Evolutionary conservation across 2,888 invertebrate genomes (phyloP), one percentile per base, ranked within the genome.

Genomic region (Platerodrilus igneus): DNA sequence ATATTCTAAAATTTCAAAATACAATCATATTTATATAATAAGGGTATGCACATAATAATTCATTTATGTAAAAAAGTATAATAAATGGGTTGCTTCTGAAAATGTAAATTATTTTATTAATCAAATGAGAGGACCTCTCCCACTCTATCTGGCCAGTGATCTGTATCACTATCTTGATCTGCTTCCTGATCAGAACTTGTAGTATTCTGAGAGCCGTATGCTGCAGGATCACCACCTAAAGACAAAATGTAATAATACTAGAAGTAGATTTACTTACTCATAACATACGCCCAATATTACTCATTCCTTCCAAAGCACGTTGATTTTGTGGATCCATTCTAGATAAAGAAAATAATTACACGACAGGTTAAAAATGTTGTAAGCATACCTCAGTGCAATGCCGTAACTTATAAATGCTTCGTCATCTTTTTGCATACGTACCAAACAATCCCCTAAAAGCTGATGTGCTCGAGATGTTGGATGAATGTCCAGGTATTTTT

Each of bases 391-490:
- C 14, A 83, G 64, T 2, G 83, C 81, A 48, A 76, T 73, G 32
- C 73, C 76, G 60, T 79, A 84, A 58, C 83, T 81, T 50, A 81
- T 76, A 37, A 82, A 70, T 14, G 84, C 83, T 53, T 81, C 81
- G 32, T 80, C 79, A 41, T 79, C 77, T 50, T 80, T 78, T 44
- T 78, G 76, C 32, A 76, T 67, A 51, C 76, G 71, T 4, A 74
- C 68, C 53, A 77, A 74, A 34, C 81, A 71, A 53, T 83, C 81
- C 1, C 77, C 83, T 11, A 84, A 60, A 65, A 80, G 72, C 56
- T 79, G 79, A 61, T 84, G 82, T 13, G 83, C 65, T 51, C 74
- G 71, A 23, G 78, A 76, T 0, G 80, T 76, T 8, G 79, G 77
- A 52, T 77, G 74, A 8, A 72, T 65, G 39, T 74, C 73, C 1